Base-by-base conservation (phyloP, 2,113 vertebrate species). In the Lontra canadensis region DNA sequence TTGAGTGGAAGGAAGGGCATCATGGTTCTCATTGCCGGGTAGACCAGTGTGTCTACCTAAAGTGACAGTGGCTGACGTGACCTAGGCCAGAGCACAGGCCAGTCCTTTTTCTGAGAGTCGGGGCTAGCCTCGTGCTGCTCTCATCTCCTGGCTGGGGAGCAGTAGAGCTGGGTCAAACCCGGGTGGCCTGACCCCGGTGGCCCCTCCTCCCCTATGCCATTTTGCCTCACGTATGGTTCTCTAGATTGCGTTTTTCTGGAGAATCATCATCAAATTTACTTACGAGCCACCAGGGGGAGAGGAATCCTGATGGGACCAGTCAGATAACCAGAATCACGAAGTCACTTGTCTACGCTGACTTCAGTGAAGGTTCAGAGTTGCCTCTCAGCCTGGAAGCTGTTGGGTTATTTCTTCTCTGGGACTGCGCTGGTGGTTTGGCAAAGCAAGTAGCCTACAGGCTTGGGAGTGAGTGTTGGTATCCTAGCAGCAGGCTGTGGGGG, bases 141-240 rank as follows among this genome's bases (percentile, higher is more conserved):
- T 26, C 25, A 14, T 39, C 52, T 65, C 23, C 1, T 3, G 1
- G 21, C 85, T 39, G 7, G 7, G n/a, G 20, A 36, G 13, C 34
- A 1, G 44, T 13, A 44, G 10, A 57, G 73, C 57, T 7, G 10
- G 25, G 39, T 71, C 42, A 36, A 6, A 69, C n/a, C 36, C 65
- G 25, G 52, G 11, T 15, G 2, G 0, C 42, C n/a, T 26, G 3
- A 17, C 3, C 10, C 23, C 4, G 3, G 3, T 39, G 42, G 25
- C 29, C 4, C 12, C 11, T 39, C n/a, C 4, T n/a, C 39, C 39
- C 8, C 12, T 0, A 0, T 0, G 2, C 17, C 14, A 0, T 65
- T 65, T 7, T 55, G 78, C 20, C 11, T 3, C 15, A 4, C n/a
- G 1, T 2, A 1, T 90, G 52, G 10, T 31, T 47, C 18, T 78